phyloP scores from a whole-genome alignment of 2,888 invertebrate genomes.

The Tetropium fuscum region DNA sequence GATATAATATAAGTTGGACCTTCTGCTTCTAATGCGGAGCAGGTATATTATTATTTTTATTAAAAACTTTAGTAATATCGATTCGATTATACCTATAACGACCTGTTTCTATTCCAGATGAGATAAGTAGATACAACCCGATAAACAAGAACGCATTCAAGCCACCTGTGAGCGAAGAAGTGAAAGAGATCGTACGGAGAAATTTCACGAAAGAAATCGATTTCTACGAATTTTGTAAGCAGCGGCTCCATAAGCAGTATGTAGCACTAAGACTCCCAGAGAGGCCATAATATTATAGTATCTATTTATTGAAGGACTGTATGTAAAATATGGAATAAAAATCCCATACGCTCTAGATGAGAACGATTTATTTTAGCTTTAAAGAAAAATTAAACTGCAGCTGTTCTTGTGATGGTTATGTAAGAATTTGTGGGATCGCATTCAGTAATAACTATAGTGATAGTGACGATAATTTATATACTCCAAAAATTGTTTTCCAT shows the following conservation, averaged over 20 bases:
- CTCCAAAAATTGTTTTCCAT: too few relatives aligned
- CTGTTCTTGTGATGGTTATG: too few relatives aligned
- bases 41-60: too few relatives aligned
- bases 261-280: slow-evolving; percentile 74
- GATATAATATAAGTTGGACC: too few relatives aligned
- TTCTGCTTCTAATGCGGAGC: too few relatives aligned
- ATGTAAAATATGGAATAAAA: background rate
- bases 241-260: slow-evolving; percentile 84
- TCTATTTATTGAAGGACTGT: background rate
- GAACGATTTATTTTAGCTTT: background rate
- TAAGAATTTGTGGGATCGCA: too few relatives aligned
- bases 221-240: slow-evolving; percentile 91
- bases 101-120: slow-evolving; percentile 77
- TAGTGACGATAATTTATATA: too few relatives aligned
- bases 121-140: slow-evolving; percentile 79
- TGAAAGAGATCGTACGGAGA: slow-evolving; percentile 85
- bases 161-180: slow-evolving; percentile 86
- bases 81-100: too few relatives aligned
- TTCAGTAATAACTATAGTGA: too few relatives aligned
- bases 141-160: slow-evolving; percentile 90
- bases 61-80: too few relatives aligned
- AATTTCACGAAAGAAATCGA: slow-evolving; percentile 93
- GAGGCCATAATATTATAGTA: slow-evolving; percentile 35
- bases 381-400: background rate
- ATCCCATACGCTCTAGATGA: background rate